These are phyloP conservation scores for Pyrgilauda ruficollis DNA, from an alignment of 2,113 vertebrate species.

Conservation along the genomic window DNA sequence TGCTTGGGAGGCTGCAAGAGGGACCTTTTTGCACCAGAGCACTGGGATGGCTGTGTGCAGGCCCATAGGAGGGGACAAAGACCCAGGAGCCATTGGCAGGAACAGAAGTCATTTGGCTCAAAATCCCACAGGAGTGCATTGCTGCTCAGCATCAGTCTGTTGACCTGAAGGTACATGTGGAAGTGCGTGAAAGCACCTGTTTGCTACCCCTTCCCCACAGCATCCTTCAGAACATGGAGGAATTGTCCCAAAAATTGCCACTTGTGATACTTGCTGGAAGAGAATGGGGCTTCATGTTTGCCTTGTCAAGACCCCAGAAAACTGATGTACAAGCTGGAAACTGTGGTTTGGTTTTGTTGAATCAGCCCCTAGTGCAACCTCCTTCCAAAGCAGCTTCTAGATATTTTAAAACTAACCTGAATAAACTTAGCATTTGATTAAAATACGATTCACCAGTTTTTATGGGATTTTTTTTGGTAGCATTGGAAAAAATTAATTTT, in stretches of 20 bases:
- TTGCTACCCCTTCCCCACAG: not conserved
- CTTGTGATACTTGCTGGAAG: not conserved
- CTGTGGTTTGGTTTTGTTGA: not conserved
- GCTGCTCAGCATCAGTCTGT: not conserved
- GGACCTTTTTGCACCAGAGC: not conserved
- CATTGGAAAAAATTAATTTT: not conserved
- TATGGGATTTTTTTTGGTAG: not conserved
- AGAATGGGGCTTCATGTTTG: not conserved
- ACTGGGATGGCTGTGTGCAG: not conserved
- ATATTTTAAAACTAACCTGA: not conserved
- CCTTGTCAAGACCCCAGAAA: not conserved
- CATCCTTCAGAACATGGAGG: not conserved
- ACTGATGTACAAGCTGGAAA: not conserved
- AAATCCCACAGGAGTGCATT: not conserved
- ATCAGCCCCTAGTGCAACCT: not conserved
- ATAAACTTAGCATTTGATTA: not conserved
- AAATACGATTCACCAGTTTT: not conserved
- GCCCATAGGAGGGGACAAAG: not conserved
- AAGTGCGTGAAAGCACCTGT: not conserved
- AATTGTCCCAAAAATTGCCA: not conserved
- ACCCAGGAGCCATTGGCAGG: not conserved
- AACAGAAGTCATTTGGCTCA: not conserved
- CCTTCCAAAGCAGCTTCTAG: not conserved
- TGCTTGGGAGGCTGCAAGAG: not conserved
- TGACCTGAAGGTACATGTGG: accelerated